These are phyloP conservation scores for Pangasius djambal DNA, from an alignment of 2,797 vertebrate species.

Conservation along the genomic window DNA sequence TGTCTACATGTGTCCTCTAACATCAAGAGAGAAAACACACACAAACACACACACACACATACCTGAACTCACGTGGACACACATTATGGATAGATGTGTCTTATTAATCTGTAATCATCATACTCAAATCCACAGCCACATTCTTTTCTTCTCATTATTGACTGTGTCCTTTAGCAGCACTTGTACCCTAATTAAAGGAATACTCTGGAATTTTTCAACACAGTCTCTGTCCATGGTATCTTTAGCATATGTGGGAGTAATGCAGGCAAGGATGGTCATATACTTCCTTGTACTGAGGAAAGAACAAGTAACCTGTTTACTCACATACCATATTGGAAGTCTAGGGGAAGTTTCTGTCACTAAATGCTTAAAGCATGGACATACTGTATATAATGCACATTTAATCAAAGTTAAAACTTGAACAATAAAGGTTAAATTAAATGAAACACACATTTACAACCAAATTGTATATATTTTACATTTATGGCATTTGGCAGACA, in stretches of 20 bases:
- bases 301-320: neutral
- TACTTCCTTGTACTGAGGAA: neutral
- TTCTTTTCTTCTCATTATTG: conserved; percentile 10
- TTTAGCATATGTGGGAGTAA: neutral
- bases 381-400: no score
- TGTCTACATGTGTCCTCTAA: conserved; percentile 25
- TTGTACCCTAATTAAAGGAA: neutral
- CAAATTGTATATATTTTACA: neutral
- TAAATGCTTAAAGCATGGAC: neutral
- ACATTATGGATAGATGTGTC: conserved; percentile 46
- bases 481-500: no score
- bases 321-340: neutral
- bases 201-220: no score
- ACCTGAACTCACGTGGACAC: neutral
- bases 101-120: conserved; percentile 35
- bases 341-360: neutral
- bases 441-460: no score
- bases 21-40: conserved; percentile 26
- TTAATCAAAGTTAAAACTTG: neutral
- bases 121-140: conserved; percentile 25
- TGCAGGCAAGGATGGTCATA: neutral
- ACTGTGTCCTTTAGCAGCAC: conserved; percentile 23
- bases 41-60: conserved; percentile 9
- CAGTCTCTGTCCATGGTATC: neutral
- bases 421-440: neutral